Conservation (phyloP, 2,113 vertebrate species). For the Diphyllodes magnificus region DNA sequence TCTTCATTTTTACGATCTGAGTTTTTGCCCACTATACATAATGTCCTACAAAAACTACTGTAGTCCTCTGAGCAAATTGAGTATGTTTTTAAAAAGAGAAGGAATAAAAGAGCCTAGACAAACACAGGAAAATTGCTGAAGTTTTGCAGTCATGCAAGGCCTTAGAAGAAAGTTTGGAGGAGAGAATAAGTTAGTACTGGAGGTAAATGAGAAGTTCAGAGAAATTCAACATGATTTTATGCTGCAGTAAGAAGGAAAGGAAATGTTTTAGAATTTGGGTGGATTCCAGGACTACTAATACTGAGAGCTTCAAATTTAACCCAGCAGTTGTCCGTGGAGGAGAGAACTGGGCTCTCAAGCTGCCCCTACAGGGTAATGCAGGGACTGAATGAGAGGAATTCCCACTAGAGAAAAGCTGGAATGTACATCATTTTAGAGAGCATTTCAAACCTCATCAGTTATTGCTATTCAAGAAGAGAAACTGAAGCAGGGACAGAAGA, state of each 20-base stretch:
- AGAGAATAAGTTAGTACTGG: background rate
- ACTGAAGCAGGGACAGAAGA: background rate
- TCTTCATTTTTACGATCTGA: background rate
- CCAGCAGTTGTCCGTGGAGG: background rate
- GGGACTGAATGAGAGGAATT: background rate
- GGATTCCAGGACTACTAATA: background rate
- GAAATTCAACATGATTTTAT: background rate
- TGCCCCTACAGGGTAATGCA: background rate
- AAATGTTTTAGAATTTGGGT: background rate
- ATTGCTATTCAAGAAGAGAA: background rate
- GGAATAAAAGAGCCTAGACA: background rate
- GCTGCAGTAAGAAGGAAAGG: background rate
- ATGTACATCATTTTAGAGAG: background rate
- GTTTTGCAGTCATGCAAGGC: background rate
- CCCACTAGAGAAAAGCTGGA: background rate
- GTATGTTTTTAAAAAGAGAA: background rate
- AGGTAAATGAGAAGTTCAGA: background rate
- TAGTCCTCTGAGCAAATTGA: background rate
- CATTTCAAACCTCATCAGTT: background rate
- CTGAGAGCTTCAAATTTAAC: background rate
- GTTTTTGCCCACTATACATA: background rate
- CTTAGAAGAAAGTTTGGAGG: background rate
- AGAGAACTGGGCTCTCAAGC: background rate
- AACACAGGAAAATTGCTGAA: background rate
- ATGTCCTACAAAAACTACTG: background rate